Percentiles rank a stretch among this genome's conserved stretches.
Evolutionary conservation across 2,888 invertebrate genomes (phyloP).

Genomic region (Stomorhina lunata): DNA sequence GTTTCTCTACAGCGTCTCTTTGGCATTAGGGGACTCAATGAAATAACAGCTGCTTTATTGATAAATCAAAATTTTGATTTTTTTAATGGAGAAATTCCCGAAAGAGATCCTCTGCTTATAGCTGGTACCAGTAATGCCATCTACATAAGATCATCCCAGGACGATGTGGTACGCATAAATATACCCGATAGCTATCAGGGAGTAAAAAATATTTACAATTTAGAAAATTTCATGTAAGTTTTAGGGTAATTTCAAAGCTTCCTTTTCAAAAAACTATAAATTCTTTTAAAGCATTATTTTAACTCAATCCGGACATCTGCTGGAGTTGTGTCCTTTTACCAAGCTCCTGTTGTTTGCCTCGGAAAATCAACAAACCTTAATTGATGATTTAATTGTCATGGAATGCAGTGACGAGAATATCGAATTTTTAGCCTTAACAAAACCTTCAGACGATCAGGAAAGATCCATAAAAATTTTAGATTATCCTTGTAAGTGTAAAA

Average conservation of each 20-base stretch:
- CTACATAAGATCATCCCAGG: conserved; percentile 68
- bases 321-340: conserved; percentile 77
- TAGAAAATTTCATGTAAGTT: conserved; percentile 76
- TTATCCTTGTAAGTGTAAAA: conserved; percentile 75
- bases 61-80: conserved; percentile 56
- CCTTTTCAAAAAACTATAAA: neutral
- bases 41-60: conserved; percentile 67
- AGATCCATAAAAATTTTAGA: conserved; percentile 76
- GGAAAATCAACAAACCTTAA: conserved; percentile 61
- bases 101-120: conserved; percentile 64
- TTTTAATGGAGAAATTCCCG: neutral
- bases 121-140: conserved; percentile 68
- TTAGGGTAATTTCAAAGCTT: neutral
- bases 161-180: conserved; percentile 68
- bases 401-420: conserved; percentile 75
- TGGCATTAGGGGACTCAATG: conserved; percentile 67
- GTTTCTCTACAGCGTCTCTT: conserved; percentile 71
- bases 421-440: conserved; percentile 76
- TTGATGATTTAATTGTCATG: conserved; percentile 77
- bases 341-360: conserved; percentile 70
- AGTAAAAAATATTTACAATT: conserved; percentile 74
- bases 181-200: conserved; percentile 72
- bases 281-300: conserved; percentile 72
- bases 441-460: conserved; percentile 64
- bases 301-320: conserved; percentile 74